A percentile compares a stretch with the other conserved stretches of the same genome.
Conservation (phyloP, 2,797 vertebrate genomes). For the Sternotherus odoratus region DNA sequence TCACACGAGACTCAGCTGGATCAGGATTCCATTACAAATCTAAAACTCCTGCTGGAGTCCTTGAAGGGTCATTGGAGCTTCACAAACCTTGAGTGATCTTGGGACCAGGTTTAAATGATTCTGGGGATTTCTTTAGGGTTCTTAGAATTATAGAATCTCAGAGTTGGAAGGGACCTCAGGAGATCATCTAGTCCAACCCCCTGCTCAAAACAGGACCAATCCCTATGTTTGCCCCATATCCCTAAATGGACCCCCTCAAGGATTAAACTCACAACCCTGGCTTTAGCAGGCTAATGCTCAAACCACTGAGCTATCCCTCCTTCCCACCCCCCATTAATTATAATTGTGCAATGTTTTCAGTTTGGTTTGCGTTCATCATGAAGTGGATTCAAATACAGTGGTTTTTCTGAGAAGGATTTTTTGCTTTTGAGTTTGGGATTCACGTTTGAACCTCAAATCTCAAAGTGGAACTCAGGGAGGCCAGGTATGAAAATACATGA, state of each 20-base stretch:
- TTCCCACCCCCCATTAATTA: too few species aligned
- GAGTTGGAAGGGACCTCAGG: too few species aligned
- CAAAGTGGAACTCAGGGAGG: neutral
- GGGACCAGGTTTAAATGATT: neutral
- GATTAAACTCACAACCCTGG: too few species aligned
- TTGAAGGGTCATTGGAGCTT: neutral
- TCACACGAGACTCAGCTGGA: neutral
- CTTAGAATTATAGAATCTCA: too few species aligned
- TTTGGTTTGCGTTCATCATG: accelerated
- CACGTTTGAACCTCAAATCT: neutral
- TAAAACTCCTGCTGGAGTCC: neutral
- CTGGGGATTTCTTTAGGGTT: neutral
- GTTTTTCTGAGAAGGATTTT: neutral
- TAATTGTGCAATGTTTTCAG: neutral
- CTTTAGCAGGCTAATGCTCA: too few species aligned
- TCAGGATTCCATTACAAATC: accelerated
- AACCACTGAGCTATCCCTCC: too few species aligned
- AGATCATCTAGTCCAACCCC: too few species aligned
- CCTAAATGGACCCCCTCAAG: too few species aligned
- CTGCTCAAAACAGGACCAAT: too few species aligned
- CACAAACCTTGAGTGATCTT: neutral
- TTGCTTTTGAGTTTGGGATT: neutral
- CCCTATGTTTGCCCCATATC: too few species aligned
- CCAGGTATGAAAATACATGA: neutral
- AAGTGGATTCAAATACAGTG: accelerated